Base-by-base conservation (phyloP, 2,113 vertebrate species). In the Todiramphus saurophagus region DNA sequence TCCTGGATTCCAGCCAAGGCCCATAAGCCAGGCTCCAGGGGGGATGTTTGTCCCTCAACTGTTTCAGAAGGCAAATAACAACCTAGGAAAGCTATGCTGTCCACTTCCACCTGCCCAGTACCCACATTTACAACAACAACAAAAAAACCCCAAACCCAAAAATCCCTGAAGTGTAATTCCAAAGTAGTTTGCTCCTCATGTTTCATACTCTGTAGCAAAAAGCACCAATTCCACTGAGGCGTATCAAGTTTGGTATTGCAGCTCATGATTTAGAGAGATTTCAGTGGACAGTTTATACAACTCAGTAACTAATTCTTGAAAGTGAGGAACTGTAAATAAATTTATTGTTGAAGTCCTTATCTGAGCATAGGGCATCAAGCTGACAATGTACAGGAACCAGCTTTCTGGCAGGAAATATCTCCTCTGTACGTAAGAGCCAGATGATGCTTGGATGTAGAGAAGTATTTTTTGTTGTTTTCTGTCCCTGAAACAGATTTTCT, bases 211-310 rank as follows among this genome's bases (percentile, higher is more conserved):
- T 19, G 53, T 19, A 28, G 59, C 24, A 63, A 72, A 85, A n/a
- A 62, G 63, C 28, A 20, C 11, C 51, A 27, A 8, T 23, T 53
- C 43, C 35, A 50, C 13, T 55, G 33, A 78, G 56, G n/a, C 2
- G 10, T 7, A 21, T 4, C 3, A n/a, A 46, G 33, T 50, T 13
- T 27, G 19, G 20, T 46, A 31, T 4, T 75, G 17, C 44, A 93
- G 17, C 10, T 27, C 0, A 0, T 13, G 13, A 51, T 23, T 79
- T 46, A 68, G 1, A 89, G 46, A 67, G 14, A 11, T 60, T 55
- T 43, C 33, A 64, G 37, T 9, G 11, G 18, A 55, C 24, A 56
- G 35, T 41, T 87, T 51, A 3, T 53, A 82, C 24, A 63, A 23
- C 15, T 82, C 51, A 7, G 2, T 21, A 70, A 84, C 9, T 67